Base-by-base conservation (phyloP, 2,797 vertebrate genomes). In the Eulemur albifrons region DNA sequence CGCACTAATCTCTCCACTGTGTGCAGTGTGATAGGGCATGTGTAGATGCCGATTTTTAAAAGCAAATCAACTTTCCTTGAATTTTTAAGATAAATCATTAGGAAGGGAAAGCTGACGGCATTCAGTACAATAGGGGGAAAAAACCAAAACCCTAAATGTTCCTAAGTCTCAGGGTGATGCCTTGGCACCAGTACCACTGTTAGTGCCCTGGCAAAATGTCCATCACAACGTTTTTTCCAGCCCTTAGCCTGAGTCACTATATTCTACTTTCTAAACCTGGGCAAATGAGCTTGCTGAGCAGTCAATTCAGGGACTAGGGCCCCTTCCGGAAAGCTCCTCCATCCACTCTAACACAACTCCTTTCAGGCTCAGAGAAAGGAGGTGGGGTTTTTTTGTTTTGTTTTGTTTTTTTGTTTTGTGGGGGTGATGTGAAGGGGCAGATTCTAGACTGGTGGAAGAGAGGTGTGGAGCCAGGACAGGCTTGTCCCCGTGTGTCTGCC, bases 21-120 rank as follows among this genome's bases (percentile, higher is more conserved):
- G 48, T 2, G 30, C 45, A 13, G 7, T 6, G 32, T 1, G 61
- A 50, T 3, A 9, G 38, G 11, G n/a, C 7, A 4, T 15, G 59
- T 59, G 27, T 13, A 14, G 57, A 67, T 8, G 84, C 69, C 54
- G 25, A 50, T 10, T 15, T 79, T 69, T 76, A 81, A 85, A 87
- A 89, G 59, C 86, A 63, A 94, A 59, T 61, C 79, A 79, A 69
- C 52, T 40, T 76, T 88, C 54, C 94, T 88, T 72, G 67, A 91
- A 84, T 48, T 57, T 67, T 27, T 69, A 84, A 91, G 92, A 82
- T 40, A 85, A 88, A 73, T 61, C 61, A 75, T 85, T 35, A 48
- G 61, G 48, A 50, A 45, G 76, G 40, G 48, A 88, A 81, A 40
- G 20, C 50, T 80, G 72, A 73, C 12, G 15, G n/a, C 73, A 57